Percentiles rank a stretch among this genome's conserved stretches.
phyloP scores from a whole-genome alignment of 2,113 vertebrate species.

The Tetrax tetrax region DNA sequence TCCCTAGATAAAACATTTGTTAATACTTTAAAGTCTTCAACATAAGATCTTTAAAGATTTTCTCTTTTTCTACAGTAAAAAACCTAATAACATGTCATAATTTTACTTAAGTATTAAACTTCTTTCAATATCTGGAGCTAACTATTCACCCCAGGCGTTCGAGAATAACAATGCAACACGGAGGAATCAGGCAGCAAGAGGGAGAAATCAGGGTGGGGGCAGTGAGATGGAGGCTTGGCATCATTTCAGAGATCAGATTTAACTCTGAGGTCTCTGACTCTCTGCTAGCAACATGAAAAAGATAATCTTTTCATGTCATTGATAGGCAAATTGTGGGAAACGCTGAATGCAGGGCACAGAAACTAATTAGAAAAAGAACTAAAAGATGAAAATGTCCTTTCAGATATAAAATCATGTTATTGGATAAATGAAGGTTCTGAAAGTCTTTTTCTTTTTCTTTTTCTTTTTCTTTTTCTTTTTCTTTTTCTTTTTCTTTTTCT shows the following conservation, averaged over 20 bases:
- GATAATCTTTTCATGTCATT: slow-evolving; percentile 28
- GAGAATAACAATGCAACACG: neutral
- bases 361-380: slow-evolving; percentile 32
- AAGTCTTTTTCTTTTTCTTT: neutral
- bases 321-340: neutral
- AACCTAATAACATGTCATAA: slow-evolving; percentile 36
- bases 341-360: neutral
- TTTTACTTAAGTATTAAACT: slow-evolving; percentile 66
- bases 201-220: neutral
- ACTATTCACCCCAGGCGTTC: neutral
- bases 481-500: neutral
- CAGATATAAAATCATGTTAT: neutral
- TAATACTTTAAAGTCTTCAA: slow-evolving; percentile 74
- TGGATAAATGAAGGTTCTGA: neutral
- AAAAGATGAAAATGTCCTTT: slow-evolving; percentile 5
- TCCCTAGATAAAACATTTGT: slow-evolving; percentile 72
- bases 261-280: neutral
- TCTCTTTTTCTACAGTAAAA: slow-evolving; percentile 46
- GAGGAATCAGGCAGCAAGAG: neutral
- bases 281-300: slow-evolving; percentile 3
- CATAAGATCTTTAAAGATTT: slow-evolving; percentile 62
- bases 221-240: neutral
- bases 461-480: neutral
- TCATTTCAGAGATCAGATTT: slow-evolving; percentile 10
- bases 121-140: neutral